A percentile compares a stretch with the other conserved stretches of the same genome.
phyloP scores from a whole-genome alignment of 2,113 vertebrate species.

The Xenus cinereus region DNA sequence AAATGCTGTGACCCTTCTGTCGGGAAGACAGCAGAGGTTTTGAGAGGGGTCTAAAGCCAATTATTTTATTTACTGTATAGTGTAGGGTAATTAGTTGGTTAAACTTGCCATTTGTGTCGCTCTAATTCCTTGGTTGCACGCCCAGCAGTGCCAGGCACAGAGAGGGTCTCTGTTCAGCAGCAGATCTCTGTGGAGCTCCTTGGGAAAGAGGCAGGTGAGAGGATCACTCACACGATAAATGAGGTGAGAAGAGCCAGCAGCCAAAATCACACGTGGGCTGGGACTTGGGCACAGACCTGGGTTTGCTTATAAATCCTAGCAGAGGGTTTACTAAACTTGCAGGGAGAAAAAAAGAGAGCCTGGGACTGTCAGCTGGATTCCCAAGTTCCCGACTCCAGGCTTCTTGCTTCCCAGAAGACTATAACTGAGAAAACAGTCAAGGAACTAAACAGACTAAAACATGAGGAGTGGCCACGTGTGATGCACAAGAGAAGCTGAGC shows the following conservation, averaged over 20 bases:
- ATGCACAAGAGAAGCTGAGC: neutral
- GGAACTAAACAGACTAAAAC: neutral
- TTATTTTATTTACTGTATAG: neutral
- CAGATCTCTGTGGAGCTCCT: neutral
- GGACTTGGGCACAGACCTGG: neutral
- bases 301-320: neutral
- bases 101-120: neutral
- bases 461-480: rapidly evolving
- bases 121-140: neutral
- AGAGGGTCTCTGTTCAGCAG: neutral
- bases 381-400: neutral
- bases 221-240: neutral
- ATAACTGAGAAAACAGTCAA: neutral
- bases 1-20: neutral
- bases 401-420: neutral
- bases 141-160: neutral
- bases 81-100: neutral
- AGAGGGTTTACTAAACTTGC: neutral
- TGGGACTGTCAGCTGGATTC: neutral
- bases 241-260: neutral
- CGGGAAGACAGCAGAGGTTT: neutral
- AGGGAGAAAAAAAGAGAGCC: neutral
- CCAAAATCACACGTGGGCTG: neutral
- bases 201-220: neutral
- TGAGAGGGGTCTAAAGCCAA: neutral